phyloP scores from a whole-genome alignment of 1,140 invertebrate genomes.

The Popillia japonica region DNA sequence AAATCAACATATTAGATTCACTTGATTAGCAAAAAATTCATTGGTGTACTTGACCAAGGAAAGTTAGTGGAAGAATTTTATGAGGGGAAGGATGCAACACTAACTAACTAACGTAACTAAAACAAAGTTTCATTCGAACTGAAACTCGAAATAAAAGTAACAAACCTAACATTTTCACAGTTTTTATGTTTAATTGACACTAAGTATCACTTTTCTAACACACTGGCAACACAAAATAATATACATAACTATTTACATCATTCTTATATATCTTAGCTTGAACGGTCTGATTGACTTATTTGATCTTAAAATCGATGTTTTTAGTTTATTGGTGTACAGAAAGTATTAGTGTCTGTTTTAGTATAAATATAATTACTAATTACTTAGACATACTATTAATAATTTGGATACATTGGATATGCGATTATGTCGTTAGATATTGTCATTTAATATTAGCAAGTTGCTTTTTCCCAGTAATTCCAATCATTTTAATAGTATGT shows the following conservation, averaged over 20 bases:
- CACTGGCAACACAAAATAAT: constrained; percentile 11
- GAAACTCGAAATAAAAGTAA: background rate
- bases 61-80: too few species aligned
- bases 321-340: constrained; percentile 37
- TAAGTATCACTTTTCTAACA: background rate
- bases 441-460: background rate
- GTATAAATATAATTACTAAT: constrained; percentile 4
- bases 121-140: background rate
- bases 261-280: constrained; percentile 26
- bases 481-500: background rate
- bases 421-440: background rate
- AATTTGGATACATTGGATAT: background rate
- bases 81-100: too few species aligned
- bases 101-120: too few species aligned
- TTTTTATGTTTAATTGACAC: background rate
- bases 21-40: too few species aligned
- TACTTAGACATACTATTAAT: constrained; percentile 22
- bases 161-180: background rate
- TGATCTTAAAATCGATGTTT: constrained; percentile 24
- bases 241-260: background rate
- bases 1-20: too few species aligned
- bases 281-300: constrained; percentile 9
- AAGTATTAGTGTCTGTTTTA: constrained; percentile 35
- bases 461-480: background rate
- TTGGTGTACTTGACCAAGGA: too few species aligned